A percentile compares a stretch with the other conserved stretches of the same genome.
Evolutionary conservation across 2,113 vertebrate genomes (phyloP).

Genomic region (Catharus minimus): DNA sequence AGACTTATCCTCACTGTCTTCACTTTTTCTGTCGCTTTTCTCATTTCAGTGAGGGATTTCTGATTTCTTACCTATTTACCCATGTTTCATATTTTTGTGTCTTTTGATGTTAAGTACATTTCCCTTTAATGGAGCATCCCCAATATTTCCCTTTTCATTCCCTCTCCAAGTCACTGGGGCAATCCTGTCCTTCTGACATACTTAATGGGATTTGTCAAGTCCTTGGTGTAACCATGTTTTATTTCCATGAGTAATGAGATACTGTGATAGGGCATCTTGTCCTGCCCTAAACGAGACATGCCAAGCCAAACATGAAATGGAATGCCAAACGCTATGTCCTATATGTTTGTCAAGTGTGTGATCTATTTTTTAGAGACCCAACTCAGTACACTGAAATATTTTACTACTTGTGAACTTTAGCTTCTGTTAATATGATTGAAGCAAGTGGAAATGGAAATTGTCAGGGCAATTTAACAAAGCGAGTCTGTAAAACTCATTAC

Average conservation of each 20-base stretch:
- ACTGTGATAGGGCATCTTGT: slow-evolving; percentile 39
- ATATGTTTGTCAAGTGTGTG: slow-evolving; percentile 62
- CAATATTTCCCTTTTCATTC: neutral
- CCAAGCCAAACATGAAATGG: slow-evolving; percentile 66
- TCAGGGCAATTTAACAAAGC: slow-evolving; percentile 79
- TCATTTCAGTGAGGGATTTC: neutral
- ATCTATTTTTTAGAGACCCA: slow-evolving; percentile 69
- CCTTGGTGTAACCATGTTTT: slow-evolving; percentile 34
- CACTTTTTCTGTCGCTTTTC: neutral
- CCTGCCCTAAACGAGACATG: slow-evolving; percentile 31
- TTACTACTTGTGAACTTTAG: slow-evolving; percentile 77
- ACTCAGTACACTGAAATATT: slow-evolving; percentile 69
- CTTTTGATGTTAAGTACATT: neutral
- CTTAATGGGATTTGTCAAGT: slow-evolving; percentile 41
- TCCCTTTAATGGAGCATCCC: neutral
- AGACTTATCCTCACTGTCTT: neutral
- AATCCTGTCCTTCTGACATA: neutral
- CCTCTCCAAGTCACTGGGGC: neutral
- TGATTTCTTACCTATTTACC: neutral
- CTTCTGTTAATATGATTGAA: slow-evolving; percentile 81
- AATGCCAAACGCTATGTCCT: slow-evolving; percentile 46
- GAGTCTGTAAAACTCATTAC: slow-evolving; percentile 75
- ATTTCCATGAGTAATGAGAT: slow-evolving; percentile 59
- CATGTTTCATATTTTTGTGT: neutral
- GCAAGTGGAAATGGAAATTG: slow-evolving; percentile 78